A percentile compares a stretch with the other conserved stretches of the same genome.
phyloP scores from a whole-genome alignment of 2,113 vertebrate genomes.

The Tretioscincus oriximinensis region DNA sequence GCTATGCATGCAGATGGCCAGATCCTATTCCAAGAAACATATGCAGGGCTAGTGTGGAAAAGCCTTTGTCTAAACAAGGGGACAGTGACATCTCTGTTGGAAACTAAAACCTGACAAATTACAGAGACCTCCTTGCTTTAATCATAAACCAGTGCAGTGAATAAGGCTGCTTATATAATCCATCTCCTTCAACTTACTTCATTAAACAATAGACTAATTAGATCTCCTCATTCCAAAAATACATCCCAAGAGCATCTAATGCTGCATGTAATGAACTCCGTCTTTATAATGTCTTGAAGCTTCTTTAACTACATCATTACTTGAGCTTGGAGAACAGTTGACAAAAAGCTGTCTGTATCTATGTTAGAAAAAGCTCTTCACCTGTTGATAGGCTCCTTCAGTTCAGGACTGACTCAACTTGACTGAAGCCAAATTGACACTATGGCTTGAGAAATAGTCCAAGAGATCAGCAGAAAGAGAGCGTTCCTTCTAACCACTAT shows the following conservation, averaged over 20 bases:
- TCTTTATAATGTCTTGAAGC: slow-evolving; percentile 5
- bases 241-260: slow-evolving; percentile 3
- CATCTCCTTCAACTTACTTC: slow-evolving; percentile 19
- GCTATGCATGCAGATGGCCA: too few relatives aligned
- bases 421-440: too few relatives aligned
- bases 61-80: not conserved
- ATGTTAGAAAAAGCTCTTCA: too few relatives aligned
- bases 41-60: too few relatives aligned
- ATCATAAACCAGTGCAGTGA: not conserved
- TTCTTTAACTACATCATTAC: slow-evolving; percentile 10
- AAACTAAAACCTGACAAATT: not conserved
- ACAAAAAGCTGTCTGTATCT: not conserved
- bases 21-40: too few relatives aligned
- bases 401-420: too few relatives aligned
- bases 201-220: slow-evolving; percentile 19
- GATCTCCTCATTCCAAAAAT: slow-evolving; percentile 16
- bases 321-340: slow-evolving; percentile 9
- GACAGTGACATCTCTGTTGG: not conserved
- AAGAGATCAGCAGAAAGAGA: too few relatives aligned
- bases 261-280: not conserved
- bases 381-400: too few relatives aligned
- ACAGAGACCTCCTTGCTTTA: not conserved
- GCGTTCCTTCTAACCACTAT: too few relatives aligned
- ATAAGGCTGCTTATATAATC: slow-evolving; percentile 7
- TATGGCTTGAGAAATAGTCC: too few relatives aligned